Percentiles rank a stretch among this genome's conserved stretches.
phyloP scores from a whole-genome alignment of 2,797 vertebrate species.

The Crax fasciolata region DNA sequence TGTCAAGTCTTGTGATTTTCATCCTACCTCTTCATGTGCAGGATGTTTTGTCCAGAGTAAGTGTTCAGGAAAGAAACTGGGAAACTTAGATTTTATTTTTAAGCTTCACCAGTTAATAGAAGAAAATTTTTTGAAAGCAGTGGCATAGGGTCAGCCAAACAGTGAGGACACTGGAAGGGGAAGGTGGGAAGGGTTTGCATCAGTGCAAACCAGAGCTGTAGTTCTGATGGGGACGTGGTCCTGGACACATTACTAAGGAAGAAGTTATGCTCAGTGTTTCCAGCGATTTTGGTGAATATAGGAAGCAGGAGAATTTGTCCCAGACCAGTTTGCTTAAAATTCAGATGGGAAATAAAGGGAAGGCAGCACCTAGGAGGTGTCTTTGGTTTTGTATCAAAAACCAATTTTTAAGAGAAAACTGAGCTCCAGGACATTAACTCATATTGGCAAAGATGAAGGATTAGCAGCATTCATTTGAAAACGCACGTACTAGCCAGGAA shows the following conservation, averaged over 20 bases:
- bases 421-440: neutral
- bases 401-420: neutral
- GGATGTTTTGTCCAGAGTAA: neutral
- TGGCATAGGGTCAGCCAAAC: neutral
- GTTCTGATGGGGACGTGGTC: neutral
- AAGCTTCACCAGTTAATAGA: neutral
- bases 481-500: neutral
- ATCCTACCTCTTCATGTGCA: neutral
- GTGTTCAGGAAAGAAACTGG: neutral
- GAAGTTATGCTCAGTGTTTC: neutral
- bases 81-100: neutral
- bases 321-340: neutral
- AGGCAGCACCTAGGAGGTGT: neutral
- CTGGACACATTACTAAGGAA: neutral
- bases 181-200: neutral
- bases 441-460: neutral
- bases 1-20: slow-evolving; percentile 16
- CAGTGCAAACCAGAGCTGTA: neutral
- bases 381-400: neutral
- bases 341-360: neutral
- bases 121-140: neutral
- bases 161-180: neutral
- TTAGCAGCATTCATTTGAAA: neutral
- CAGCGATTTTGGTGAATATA: neutral
- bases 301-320: neutral